Evolutionary conservation across 2,888 invertebrate genomes (phyloP).

Genomic region (Hypsopygia costalis): DNA sequence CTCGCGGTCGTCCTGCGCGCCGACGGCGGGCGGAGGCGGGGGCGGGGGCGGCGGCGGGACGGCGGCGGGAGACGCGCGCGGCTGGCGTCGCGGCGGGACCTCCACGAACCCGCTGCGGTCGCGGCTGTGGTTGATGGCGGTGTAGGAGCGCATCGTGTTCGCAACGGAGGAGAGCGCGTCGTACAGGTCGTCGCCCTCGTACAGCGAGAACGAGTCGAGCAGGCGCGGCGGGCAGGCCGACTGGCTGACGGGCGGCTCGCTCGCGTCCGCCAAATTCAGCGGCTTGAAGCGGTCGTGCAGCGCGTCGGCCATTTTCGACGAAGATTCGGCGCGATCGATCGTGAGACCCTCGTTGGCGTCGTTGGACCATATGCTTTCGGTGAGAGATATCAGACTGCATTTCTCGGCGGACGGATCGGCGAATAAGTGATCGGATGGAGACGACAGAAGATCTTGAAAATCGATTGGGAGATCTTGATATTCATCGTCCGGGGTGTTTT

Average conservation of each 20-base stretch:
- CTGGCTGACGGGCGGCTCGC: constrained; percentile 27
- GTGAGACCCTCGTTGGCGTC: constrained; percentile 33
- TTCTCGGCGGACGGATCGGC: constrained; percentile 62
- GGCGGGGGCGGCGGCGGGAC: constrained; percentile 21
- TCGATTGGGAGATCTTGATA: constrained; percentile 83
- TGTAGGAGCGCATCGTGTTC: constrained; percentile 70
- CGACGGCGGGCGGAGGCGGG: constrained; percentile 60
- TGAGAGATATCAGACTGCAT: constrained; percentile 49
- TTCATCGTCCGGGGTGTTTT: constrained; percentile 74
- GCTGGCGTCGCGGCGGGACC: constrained; percentile 72
- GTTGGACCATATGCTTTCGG: constrained; percentile 57
- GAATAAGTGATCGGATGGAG: constrained; percentile 75
- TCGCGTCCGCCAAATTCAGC: constrained; percentile 38
- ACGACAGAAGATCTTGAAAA: constrained; percentile 79
- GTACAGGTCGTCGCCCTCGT: constrained; percentile 59
- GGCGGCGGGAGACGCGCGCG: constrained; percentile 25
- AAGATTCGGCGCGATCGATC: constrained; percentile 29
- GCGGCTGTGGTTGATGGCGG: constrained; percentile 82
- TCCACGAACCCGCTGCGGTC: constrained; percentile 82
- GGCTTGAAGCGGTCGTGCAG: constrained; percentile 51
- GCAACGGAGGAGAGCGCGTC: constrained; percentile 60
- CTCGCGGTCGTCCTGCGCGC: constrained; percentile 76
- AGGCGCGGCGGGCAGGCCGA: constrained; percentile 35
- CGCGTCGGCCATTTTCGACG: constrained; percentile 38
- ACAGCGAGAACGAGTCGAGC: constrained; percentile 50